Conservation (phyloP, 2,888 invertebrate genomes). For the Mesopsocus fuscifrons region DNA sequence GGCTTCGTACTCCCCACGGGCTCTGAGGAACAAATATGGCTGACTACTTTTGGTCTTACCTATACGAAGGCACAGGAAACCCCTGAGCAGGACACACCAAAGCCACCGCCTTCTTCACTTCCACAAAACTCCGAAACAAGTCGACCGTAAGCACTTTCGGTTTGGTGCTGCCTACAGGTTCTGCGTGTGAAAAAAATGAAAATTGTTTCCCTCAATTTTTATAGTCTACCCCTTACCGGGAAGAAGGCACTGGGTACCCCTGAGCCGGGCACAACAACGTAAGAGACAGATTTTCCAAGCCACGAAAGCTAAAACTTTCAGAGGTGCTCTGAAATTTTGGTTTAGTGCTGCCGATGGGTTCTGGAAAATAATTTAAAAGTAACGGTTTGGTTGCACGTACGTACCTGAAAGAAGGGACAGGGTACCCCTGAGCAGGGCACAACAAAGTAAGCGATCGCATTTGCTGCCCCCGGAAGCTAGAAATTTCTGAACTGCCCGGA, state of each 20-base stretch:
- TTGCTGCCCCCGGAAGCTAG: slow-evolving; percentile 20
- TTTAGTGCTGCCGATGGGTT: slow-evolving; percentile 38
- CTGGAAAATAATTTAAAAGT: slow-evolving; percentile 23
- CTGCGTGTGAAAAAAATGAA: too few species aligned
- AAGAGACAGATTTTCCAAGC: slow-evolving; percentile 23
- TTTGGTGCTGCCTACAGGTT: slow-evolving; percentile 23
- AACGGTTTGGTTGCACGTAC: too few species aligned
- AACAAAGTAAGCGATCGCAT: slow-evolving; percentile 35
- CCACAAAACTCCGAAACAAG: slow-evolving; percentile 23
- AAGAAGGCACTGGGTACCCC: slow-evolving; percentile 38
- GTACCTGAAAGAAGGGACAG: slow-evolving; percentile 33
- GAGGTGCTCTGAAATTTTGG: slow-evolving; percentile 34
- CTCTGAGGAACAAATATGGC: slow-evolving; percentile 36
- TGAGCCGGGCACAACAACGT: slow-evolving; percentile 53
- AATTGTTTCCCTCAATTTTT: too few species aligned
- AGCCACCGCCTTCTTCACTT: neutral
- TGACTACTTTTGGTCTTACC: too few species aligned
- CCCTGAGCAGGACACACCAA: slow-evolving; percentile 35
- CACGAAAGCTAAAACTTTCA: slow-evolving; percentile 21
- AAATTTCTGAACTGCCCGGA: slow-evolving; percentile 24
- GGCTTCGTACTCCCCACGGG: slow-evolving; percentile 49
- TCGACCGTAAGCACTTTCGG: slow-evolving; percentile 29
- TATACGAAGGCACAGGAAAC: slow-evolving; percentile 34
- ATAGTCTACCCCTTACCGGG: too few species aligned
- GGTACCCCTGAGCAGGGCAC: slow-evolving; percentile 39